Evolutionary conservation across 2,888 invertebrate species (phyloP), one percentile per base, ranked within the genome.

Genomic region (Aphodius sticticus): DNA sequence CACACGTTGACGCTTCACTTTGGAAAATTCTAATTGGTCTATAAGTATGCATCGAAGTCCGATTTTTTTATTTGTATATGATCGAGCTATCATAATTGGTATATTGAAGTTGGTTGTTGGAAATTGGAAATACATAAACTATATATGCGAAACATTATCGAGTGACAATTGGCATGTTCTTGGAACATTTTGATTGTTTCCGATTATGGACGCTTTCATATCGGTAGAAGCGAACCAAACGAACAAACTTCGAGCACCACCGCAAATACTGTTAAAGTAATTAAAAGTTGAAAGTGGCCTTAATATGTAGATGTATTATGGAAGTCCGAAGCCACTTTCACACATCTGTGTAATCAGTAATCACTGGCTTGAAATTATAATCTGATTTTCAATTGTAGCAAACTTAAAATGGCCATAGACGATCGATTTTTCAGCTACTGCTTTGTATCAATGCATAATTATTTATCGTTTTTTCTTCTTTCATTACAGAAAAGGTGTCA

Each of bases 181-280:
- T 9, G 53, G 53, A 53, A 53, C 9, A 53, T 53, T 53, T 9
- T 7, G 7, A 53, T 53, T 53, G 53, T 53, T 53, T 53, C 53
- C 53, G 53, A 53, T 53, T 53, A 53, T 53, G 53, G 53, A 53
- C 53, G 53, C 53, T 53, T 53, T 53, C 53, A 53, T 53, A 53
- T 12, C 53, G 7, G 7, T 53, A 53, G 53, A 53, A 53, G 9
- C 9, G 53, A 53, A 53, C 53, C 9, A 53, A 38, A 38, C 7
- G 38, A 38, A 38, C 7, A 6, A 7, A 12, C 12, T 53, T 53
- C 1, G 2, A 53, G 4, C 9, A 53, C 53, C 12, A 53, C 53
- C 53, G 12, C 6, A 12, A 53, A 53, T 53, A 5, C 53, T 53
- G 53, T 12, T 53, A 53, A 53, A 53, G 53, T 53, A 53, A 53